These are phyloP conservation scores for Ephydatia muelleri DNA, from an alignment of 37 sponge, comb jelly and placozoan genomes.

Conservation along the genomic window DNA sequence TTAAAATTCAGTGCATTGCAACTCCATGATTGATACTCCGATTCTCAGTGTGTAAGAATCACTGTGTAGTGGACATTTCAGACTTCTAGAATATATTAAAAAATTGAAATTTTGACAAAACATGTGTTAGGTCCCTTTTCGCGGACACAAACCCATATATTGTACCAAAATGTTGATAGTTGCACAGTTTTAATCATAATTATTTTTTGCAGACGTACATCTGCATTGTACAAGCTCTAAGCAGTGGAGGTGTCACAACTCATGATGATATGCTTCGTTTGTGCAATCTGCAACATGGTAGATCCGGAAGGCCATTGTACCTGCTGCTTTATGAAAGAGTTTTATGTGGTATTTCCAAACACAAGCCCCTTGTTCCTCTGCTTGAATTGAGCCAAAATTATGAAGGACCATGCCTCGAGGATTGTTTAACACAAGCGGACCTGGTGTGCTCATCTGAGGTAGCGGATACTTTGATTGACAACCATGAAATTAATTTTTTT, in stretches of 20 bases:
- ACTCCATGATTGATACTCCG: no score
- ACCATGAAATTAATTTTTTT: neutral
- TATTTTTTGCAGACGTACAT: neutral
- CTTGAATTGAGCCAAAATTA: neutral
- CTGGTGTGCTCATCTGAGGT: neutral
- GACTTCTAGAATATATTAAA: no score
- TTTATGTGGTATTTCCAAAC: neutral
- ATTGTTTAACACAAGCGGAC: neutral
- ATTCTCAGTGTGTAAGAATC: no score
- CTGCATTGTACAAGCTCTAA: neutral
- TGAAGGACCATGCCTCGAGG: neutral
- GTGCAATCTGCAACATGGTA: neutral
- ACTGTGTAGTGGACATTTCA: no score
- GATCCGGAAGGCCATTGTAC: neutral
- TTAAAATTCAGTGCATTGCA: no score
- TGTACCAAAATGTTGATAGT: no score
- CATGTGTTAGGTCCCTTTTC: no score
- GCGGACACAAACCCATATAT: no score
- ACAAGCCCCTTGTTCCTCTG: neutral
- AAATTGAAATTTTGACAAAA: no score
- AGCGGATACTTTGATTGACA: neutral
- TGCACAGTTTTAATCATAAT: no score
- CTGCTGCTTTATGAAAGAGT: neutral
- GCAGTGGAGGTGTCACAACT: neutral
- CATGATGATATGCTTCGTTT: neutral